Base-by-base conservation (phyloP, 2,888 invertebrate species). In the Drosophila affinis region DNA sequence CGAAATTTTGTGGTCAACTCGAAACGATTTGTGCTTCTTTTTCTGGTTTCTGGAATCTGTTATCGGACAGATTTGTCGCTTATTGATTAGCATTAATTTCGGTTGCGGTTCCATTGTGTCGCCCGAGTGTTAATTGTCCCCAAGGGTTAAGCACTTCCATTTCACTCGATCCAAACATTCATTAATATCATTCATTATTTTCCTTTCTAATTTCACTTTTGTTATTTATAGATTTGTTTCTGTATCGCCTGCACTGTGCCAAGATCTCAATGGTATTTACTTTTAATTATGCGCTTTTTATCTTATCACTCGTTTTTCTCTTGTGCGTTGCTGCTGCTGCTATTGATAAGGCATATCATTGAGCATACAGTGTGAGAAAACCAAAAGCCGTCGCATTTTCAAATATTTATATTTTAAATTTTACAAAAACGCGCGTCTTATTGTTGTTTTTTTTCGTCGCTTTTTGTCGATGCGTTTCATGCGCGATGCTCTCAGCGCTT, bases 281-380 rank as follows among this genome's bases (percentile, higher is more conserved):
- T 45, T 74, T 69, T 57, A 74, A 68, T 73, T 74, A 71, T 71
- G 68, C 68, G 60, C 47, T 68, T 74, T 57, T 65, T 72, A 72
- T 74, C 70, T 74, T 74, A 62, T 71, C 60, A 57, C 71, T 47
- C 44, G n/a, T 18, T 44, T 27, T 48, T 18, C 21, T 39, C 44
- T 45, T 45, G 32, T 49, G 17, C 48, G 32, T 47, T 24, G 24
- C 58, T 57, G 47, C 46, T 59, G 32, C 51, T 59, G 32, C 24
- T 64, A 49, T 34, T 39, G 34, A 21, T 48, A 27, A 27, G 48
- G 24, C 17, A 64, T 55, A 72, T 46, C 72, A 18, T 3, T 48
- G 58, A 29, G 55, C 64, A 52, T 47, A 56, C 65, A 72, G 27
- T 17, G 21, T 27, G 14, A 17, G 63, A 32, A 59, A 61, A 53